Evolutionary conservation across 2,797 vertebrate genomes (phyloP), one percentile per base, ranked within the genome.

Genomic region (Coccyzus lansbergi): DNA sequence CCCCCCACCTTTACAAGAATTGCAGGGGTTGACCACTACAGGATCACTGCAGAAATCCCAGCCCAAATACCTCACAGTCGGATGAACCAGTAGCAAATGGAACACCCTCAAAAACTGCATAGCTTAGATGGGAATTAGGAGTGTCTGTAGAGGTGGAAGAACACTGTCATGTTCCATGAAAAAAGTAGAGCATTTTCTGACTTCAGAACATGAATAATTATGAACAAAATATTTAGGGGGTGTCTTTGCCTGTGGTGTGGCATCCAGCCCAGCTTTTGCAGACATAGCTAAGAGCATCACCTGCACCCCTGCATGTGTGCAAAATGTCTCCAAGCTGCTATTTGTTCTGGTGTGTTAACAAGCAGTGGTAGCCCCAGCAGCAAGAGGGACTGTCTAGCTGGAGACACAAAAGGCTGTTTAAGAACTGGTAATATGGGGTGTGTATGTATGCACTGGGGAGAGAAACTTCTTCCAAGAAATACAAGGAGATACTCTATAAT

Each of bases 401-500:
- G 46, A 56, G 51, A 8, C 82, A 60, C 63, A 84, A 88, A 92
- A 90, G 93, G 33, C 72, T 96, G 79, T 82, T 87, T 95, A 91
- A 93, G 74, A 68, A 75, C 74, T 77, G 81, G 63, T 83, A 26
- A 28, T 67, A 29, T 4, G 28, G 67, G 63, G 38, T 38, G 15
- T 44, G 25, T 38, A 11, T 46, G 21, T 46, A 29, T 75, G 68
- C 64, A 52, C 63, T 78, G 63, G 65, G 46, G 77, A 88, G 46
- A 93, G 91, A 52, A 93, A 88, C 90, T 78, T 91, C 90, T 79
- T 77, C 53, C 68, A 95, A 94, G 94, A 94, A 97, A 86, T 75
- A 87, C 90, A 95, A 83, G 92, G 95, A 96, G 86, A 90, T 94
- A 81, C 68, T 91, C 80, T 93, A 46, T 93, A 58, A 91, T 95